A percentile compares a stretch with the other conserved stretches of the same genome.
Evolutionary conservation across 2,888 invertebrate genomes (phyloP).

Genomic region (Petrophora chlorosata): DNA sequence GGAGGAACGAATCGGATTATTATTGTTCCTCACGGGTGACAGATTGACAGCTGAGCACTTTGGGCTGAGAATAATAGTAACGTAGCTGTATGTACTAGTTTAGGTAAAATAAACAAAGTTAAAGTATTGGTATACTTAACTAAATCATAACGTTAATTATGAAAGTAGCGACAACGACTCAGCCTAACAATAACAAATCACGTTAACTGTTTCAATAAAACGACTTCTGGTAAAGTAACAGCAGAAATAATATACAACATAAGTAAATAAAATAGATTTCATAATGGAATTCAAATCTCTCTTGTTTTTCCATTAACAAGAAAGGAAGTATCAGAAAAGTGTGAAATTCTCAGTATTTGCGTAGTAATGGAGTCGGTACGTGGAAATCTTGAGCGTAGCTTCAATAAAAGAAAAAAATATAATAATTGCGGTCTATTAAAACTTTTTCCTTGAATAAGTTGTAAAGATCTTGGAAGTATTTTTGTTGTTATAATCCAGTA

Average conservation of each 20-base stretch:
- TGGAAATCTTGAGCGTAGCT: slow-evolving; percentile 28
- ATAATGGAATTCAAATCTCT: neutral
- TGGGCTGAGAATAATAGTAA: too few species aligned
- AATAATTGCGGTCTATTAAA: slow-evolving; percentile 56
- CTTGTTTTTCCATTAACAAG: neutral
- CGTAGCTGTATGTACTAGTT: too few species aligned
- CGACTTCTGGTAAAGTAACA: neutral
- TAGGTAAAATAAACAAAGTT: too few species aligned
- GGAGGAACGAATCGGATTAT: too few species aligned
- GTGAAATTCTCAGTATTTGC: slow-evolving; percentile 32
- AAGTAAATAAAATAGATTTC: neutral
- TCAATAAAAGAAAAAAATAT: slow-evolving; percentile 40
- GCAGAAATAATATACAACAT: neutral
- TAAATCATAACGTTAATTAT: too few species aligned
- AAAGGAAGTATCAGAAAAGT: slow-evolving; percentile 16
- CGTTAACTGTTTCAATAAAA: too few species aligned
- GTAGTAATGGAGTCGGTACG: slow-evolving; percentile 30
- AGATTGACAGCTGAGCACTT: neutral
- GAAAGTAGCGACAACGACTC: too few species aligned
- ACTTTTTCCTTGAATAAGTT: slow-evolving; percentile 40
- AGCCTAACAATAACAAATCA: too few species aligned
- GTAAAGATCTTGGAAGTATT: slow-evolving; percentile 31
- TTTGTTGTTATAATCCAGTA: slow-evolving; percentile 29
- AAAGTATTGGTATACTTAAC: too few species aligned
- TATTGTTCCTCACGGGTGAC: too few species aligned